phyloP scores from a whole-genome alignment of 1,140 invertebrate species.

The Gonioctena quinquepunctata region DNA sequence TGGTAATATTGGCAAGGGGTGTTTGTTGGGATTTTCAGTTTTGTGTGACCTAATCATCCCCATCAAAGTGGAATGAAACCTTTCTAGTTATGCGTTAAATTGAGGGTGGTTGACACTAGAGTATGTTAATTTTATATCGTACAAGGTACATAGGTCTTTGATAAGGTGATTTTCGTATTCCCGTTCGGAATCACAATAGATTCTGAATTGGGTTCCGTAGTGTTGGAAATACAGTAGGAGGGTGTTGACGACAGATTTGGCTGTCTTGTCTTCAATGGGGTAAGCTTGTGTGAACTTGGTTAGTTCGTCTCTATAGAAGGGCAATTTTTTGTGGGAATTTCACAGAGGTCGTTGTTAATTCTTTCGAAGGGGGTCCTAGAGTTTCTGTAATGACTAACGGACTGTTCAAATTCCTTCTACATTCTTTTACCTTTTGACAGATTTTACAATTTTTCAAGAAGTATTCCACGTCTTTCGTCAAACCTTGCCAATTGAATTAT shows the following conservation, averaged over 20 bases:
- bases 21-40: no score
- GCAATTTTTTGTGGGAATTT: slow-evolving; percentile 20
- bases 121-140: no score
- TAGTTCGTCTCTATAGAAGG: slow-evolving; percentile 12
- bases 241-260: neutral
- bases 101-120: no score
- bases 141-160: no score
- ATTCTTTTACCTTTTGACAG: slow-evolving; percentile 23
- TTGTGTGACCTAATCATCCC: no score
- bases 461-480: slow-evolving; percentile 15
- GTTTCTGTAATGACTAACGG: slow-evolving; percentile 17
- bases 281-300: slow-evolving; percentile 22
- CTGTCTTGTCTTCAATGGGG: neutral
- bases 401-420: slow-evolving; percentile 21
- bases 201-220: no score
- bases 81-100: no score
- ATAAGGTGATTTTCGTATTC: no score
- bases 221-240: slow-evolving; percentile 17
- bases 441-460: slow-evolving; percentile 17
- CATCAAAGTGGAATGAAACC: no score
- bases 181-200: no score
- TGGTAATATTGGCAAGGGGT: slow-evolving; percentile 19
- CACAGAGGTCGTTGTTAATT: slow-evolving; percentile 18
- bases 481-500: slow-evolving; percentile 18
- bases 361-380: slow-evolving; percentile 10